Evolutionary conservation across 2,113 vertebrate species (phyloP).

Genomic region (Ochotona curzoniae): DNA sequence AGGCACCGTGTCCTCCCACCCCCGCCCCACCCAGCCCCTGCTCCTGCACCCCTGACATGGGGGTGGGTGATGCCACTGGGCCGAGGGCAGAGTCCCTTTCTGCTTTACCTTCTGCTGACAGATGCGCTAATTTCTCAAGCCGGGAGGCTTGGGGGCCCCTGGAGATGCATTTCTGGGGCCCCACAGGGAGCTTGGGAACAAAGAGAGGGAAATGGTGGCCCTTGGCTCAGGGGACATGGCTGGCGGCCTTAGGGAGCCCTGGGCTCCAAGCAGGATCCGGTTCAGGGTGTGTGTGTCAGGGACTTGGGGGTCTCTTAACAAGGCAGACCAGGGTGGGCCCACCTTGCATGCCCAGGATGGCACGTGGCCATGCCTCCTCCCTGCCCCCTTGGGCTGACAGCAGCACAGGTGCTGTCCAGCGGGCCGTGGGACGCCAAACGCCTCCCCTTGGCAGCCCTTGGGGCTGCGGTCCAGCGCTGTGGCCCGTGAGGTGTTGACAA

Average conservation of each 20-base stretch:
- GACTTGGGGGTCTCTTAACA: not conserved
- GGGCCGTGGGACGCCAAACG: too few species aligned
- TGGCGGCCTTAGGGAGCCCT: not conserved
- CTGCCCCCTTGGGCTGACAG: too few species aligned
- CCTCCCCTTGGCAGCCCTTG: too few species aligned
- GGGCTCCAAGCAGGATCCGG: not conserved
- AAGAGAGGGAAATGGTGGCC: constrained; percentile 66
- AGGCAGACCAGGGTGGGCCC: not conserved
- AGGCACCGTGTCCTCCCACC: too few species aligned
- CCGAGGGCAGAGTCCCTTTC: constrained; percentile 11
- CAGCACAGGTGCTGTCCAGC: too few species aligned
- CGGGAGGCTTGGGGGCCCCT: constrained; percentile 46
- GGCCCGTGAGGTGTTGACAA: too few species aligned
- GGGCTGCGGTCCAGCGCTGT: too few species aligned
- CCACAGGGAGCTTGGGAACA: constrained; percentile 63
- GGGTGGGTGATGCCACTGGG: not conserved
- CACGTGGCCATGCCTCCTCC: too few species aligned
- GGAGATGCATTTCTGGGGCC: constrained; percentile 62
- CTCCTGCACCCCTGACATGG: not conserved
- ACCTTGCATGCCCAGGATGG: not conserved
- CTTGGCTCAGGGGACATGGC: not conserved
- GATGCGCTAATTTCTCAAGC: constrained; percentile 80
- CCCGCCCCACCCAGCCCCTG: not conserved
- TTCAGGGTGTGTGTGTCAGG: not conserved
- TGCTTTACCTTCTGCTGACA: constrained; percentile 37